These are phyloP conservation scores for Cebus imitator DNA, from an alignment of 2,113 vertebrate species.

Conservation along the genomic window DNA sequence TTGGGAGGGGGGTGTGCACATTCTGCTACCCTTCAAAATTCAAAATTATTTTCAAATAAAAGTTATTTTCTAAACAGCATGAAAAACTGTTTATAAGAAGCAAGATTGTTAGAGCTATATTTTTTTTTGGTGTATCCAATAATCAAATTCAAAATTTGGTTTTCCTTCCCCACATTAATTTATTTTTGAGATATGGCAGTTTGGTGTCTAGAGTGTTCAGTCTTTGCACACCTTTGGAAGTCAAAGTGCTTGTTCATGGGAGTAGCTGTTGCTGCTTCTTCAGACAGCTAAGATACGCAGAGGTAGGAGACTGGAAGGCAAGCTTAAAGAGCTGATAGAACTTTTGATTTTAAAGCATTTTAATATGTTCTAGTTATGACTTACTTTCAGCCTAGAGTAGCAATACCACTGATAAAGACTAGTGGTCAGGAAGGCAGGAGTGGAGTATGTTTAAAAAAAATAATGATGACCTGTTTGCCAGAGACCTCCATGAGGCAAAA, in stretches of 20 bases:
- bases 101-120: not conserved
- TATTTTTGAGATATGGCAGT: constrained; percentile 4
- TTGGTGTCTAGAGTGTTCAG: not conserved
- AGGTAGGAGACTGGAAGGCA: not conserved
- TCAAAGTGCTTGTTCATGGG: not conserved
- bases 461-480: not conserved
- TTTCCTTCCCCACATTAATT: not conserved
- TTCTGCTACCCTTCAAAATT: not conserved
- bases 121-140: not conserved
- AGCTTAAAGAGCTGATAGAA: not conserved
- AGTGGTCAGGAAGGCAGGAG: not conserved
- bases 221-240: not conserved
- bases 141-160: not conserved
- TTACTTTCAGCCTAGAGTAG: not conserved
- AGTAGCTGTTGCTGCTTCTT: not conserved
- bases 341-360: not conserved
- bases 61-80: not conserved
- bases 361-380: not conserved
- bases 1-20: not conserved
- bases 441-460: not conserved
- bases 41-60: not conserved
- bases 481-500: not conserved
- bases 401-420: not conserved
- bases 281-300: not conserved
- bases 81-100: too few species aligned